Base-by-base conservation (phyloP, 2,888 invertebrate genomes). In the Dimorphilus gyrociliatus region DNA sequence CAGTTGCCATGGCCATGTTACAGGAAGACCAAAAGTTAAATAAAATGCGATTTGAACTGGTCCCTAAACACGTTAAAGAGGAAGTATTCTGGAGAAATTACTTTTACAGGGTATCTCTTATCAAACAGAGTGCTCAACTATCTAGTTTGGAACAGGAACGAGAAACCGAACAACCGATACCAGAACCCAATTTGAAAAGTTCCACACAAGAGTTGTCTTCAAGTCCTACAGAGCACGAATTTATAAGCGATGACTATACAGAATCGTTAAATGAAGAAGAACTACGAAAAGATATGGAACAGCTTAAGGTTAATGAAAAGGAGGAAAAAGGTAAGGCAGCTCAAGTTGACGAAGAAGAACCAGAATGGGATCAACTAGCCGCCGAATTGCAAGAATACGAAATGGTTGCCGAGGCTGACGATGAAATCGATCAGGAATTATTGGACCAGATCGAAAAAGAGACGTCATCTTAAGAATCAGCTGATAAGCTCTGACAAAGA, bases 71-170 rank as follows among this genome's bases (percentile, higher is more conserved):
- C 92, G 47, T 68, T 3, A 60, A 78, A 53, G 97, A 97, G 71
- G 90, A 92, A 67, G 80, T 81, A 61, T 99, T 97, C 70, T 97
- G 97, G 97, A 76, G 88, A 60, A 99, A 97, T 72, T 97, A 99
- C 65, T 97, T 97, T 71, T 97, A 97, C 70, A 81, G 97, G 60
- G 82, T 99, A 48, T 88, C 86, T 50, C 76, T 97, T 51, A 84
- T 99, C 63, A 85, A 90, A 60, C 94, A 97, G 70, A 88, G 90
- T 47, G 82, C 68, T 63, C 86, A 90, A 65, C 68, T 79, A 13
- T 75, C 76, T 48, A 74, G 76, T 28, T 63, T 73, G 62, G 69
- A 70, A 29, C 52, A 58, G 38, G 46, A 51, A 33, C 44, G 50
- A 41, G 53, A n/a, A n/a, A n/a, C n/a, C n/a, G n/a, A n/a, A n/a